Percentiles rank a stretch among this genome's conserved stretches.
phyloP scores from a whole-genome alignment of 64 coral and sea anemone genomes.

The Pachyseris speciosa region DNA sequence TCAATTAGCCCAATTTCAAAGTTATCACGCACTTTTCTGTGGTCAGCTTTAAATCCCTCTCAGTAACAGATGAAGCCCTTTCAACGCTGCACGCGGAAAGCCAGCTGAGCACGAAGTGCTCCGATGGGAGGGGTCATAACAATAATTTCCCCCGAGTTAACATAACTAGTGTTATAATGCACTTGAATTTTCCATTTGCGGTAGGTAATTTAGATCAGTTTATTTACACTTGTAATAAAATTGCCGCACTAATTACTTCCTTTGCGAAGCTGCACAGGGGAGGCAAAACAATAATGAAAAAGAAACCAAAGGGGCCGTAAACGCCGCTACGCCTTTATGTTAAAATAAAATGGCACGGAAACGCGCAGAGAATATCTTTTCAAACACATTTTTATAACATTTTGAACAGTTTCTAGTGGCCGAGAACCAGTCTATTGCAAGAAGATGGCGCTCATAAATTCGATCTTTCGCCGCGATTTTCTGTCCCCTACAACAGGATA shows the following conservation, averaged over 20 bases:
- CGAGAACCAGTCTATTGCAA: background rate
- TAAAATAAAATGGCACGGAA: background rate
- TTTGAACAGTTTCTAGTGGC: background rate
- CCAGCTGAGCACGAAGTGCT: background rate
- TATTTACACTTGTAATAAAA: conserved; percentile 5
- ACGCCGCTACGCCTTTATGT: background rate
- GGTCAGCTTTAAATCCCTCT: too few species aligned
- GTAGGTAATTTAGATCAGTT: background rate
- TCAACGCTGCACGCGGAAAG: too few species aligned
- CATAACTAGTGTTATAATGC: too few species aligned
- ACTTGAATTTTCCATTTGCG: background rate
- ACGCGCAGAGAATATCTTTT: background rate
- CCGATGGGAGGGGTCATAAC: background rate
- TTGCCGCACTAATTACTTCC: background rate
- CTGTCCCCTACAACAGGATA: background rate
- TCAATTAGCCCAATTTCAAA: too few species aligned
- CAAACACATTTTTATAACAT: background rate
- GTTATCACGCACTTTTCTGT: too few species aligned
- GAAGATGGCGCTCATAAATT: background rate
- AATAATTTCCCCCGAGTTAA: too few species aligned
- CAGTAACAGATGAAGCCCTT: too few species aligned
- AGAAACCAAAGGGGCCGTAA: background rate
- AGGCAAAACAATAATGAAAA: background rate
- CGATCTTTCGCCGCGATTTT: background rate
- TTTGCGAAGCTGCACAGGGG: background rate